Percentiles rank a stretch among this genome's conserved stretches.
Conservation (phyloP, 2,113 vertebrate species). For the Tylochromis polylepis region DNA sequence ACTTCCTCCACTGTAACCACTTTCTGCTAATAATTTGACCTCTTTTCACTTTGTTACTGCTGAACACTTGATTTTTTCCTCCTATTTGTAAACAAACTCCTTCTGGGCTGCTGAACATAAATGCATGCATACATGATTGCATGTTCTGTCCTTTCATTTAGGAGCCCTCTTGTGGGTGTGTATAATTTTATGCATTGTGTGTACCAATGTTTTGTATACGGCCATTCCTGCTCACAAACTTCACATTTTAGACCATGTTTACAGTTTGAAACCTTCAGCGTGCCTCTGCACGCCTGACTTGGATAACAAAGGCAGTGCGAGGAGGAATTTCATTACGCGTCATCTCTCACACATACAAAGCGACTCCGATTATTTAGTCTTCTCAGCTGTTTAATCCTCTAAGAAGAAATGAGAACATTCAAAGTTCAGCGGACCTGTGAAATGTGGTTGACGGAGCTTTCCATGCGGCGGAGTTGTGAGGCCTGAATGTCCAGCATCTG, state of each 20-base stretch:
- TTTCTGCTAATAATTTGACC: neutral
- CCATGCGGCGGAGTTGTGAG: conserved; percentile 95
- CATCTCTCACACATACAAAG: neutral
- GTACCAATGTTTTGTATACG: neutral
- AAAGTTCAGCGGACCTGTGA: conserved; percentile 80
- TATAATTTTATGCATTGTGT: neutral
- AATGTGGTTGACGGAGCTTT: conserved; percentile 97
- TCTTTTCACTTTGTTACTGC: neutral
- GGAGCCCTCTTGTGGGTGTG: neutral
- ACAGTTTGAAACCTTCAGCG: neutral
- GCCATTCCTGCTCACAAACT: neutral
- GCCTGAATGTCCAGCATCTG: conserved; percentile 98
- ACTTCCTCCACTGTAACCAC: neutral
- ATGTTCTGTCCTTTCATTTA: neutral
- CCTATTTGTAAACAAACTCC: neutral
- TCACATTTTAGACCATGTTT: neutral
- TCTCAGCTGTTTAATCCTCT: neutral
- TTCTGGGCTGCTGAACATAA: neutral
- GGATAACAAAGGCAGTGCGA: neutral
- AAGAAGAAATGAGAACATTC: neutral
- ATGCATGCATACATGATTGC: neutral
- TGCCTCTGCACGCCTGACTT: neutral
- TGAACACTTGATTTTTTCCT: neutral
- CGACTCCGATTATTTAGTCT: neutral
- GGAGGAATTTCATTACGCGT: neutral